Conservation (phyloP, 2,113 vertebrate species). For the Sorex fumeus region DNA sequence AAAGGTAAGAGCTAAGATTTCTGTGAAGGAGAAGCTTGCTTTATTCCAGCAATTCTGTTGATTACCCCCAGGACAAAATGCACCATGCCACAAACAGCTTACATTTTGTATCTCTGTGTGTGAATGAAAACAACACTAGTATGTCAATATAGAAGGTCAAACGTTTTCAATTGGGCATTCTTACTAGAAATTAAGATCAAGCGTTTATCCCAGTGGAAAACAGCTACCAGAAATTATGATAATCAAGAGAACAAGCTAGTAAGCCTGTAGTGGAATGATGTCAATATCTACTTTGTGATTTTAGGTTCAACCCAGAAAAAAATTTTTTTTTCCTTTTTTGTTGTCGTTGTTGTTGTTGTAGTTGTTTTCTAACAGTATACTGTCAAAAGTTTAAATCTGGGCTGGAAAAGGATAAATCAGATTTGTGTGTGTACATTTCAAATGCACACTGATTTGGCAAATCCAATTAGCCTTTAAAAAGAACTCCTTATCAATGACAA, state of each 20-base stretch:
- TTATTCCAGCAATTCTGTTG: slow-evolving; percentile 75
- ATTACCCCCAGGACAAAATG: slow-evolving; percentile 76
- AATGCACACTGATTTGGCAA: slow-evolving; percentile 23
- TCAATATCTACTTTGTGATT: slow-evolving; percentile 67
- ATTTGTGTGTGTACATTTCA: slow-evolving; percentile 27
- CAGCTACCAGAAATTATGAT: slow-evolving; percentile 67
- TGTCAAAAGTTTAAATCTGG: slow-evolving; percentile 4
- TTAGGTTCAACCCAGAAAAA: slow-evolving; percentile 43
- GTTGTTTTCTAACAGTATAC: background rate
- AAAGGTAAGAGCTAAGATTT: slow-evolving; percentile 90
- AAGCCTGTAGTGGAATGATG: slow-evolving; percentile 65
- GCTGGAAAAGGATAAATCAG: slow-evolving; percentile 34
- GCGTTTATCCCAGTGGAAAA: slow-evolving; percentile 49
- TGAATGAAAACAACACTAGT: slow-evolving; percentile 54
- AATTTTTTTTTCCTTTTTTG: background rate
- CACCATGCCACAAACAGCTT: slow-evolving; percentile 44
- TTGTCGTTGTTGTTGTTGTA: background rate
- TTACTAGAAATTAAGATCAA: slow-evolving; percentile 78
- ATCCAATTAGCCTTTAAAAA: slow-evolving; percentile 26
- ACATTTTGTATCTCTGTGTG: slow-evolving; percentile 28
- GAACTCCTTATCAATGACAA: background rate
- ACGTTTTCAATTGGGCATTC: slow-evolving; percentile 58
- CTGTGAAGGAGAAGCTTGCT: slow-evolving; percentile 87
- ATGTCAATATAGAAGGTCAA: slow-evolving; percentile 18
- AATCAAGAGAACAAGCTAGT: slow-evolving; percentile 53